These are phyloP conservation scores for Nephila pilipes DNA, from an alignment of 1,140 invertebrate genomes.

Conservation along the genomic window DNA sequence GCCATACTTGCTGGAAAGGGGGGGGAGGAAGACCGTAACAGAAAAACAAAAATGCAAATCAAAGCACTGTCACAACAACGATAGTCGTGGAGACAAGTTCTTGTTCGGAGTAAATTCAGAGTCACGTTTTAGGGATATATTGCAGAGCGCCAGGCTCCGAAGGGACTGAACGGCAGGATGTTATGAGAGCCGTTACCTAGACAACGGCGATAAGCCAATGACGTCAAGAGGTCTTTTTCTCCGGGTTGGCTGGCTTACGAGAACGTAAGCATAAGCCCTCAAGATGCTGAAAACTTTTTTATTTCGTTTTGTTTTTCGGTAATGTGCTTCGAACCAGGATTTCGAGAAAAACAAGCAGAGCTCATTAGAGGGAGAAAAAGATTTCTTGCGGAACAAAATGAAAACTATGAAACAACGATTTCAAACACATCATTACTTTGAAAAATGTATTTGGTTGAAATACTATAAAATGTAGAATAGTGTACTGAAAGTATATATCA, in stretches of 20 bases:
- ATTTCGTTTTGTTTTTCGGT: neutral
- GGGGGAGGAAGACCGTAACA: neutral
- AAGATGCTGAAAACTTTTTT: neutral
- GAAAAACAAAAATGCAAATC: slow-evolving; percentile 34
- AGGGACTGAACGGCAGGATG: slow-evolving; percentile 53
- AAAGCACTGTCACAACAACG: slow-evolving; percentile 23
- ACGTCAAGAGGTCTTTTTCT: slow-evolving; percentile 61
- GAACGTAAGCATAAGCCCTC: slow-evolving; percentile 12
- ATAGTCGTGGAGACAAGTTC: neutral
- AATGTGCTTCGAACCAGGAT: neutral
- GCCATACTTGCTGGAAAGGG: slow-evolving; percentile 35
- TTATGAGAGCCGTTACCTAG: slow-evolving; percentile 54
- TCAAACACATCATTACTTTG: neutral
- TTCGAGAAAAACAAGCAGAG: neutral
- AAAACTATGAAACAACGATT: neutral
- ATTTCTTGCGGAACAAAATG: neutral
- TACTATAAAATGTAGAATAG: too few relatives aligned
- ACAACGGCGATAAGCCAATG: slow-evolving; percentile 72
- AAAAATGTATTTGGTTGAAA: neutral
- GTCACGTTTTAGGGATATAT: slow-evolving; percentile 14
- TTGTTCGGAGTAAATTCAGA: slow-evolving; percentile 4
- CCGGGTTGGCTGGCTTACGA: slow-evolving; percentile 49
- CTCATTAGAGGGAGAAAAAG: neutral
- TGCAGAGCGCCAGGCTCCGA: neutral
- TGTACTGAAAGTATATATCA: too few relatives aligned